phyloP scores from a whole-genome alignment of 2,888 invertebrate genomes.

The Eugnorisma glareosa region DNA sequence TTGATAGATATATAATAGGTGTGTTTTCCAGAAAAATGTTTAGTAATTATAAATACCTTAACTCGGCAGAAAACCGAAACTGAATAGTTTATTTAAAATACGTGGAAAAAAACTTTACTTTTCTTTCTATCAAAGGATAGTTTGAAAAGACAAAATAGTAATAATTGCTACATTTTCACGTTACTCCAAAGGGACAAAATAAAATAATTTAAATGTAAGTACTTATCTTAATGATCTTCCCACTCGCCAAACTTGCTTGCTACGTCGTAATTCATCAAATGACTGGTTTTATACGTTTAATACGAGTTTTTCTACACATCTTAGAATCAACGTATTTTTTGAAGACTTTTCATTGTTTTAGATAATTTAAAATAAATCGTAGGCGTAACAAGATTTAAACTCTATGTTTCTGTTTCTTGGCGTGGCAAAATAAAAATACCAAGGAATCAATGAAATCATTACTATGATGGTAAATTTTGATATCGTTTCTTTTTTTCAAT shows the following conservation, averaged over 20 bases:
- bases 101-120: background rate
- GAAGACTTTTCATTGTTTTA: conserved; percentile 2
- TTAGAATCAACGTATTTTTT: background rate
- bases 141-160: background rate
- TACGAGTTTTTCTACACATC: conserved; percentile 22
- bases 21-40: background rate
- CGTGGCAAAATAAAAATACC: background rate
- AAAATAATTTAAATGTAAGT: conserved; percentile 8
- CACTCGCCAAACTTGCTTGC: conserved; percentile 34
- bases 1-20: background rate
- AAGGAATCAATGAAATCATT: background rate
- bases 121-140: background rate
- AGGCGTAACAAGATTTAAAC: background rate
- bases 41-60: background rate
- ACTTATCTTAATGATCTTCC: background rate
- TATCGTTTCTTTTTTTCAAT: background rate
- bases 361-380: background rate
- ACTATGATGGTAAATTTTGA: background rate
- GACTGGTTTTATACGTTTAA: conserved; percentile 43
- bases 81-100: background rate
- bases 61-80: background rate
- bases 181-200: background rate
- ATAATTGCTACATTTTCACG: background rate
- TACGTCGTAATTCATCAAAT: conserved; percentile 37
- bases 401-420: background rate